These are phyloP conservation scores for Pogonocherus hispidulus DNA, from an alignment of 2,888 invertebrate species.

Conservation along the genomic window DNA sequence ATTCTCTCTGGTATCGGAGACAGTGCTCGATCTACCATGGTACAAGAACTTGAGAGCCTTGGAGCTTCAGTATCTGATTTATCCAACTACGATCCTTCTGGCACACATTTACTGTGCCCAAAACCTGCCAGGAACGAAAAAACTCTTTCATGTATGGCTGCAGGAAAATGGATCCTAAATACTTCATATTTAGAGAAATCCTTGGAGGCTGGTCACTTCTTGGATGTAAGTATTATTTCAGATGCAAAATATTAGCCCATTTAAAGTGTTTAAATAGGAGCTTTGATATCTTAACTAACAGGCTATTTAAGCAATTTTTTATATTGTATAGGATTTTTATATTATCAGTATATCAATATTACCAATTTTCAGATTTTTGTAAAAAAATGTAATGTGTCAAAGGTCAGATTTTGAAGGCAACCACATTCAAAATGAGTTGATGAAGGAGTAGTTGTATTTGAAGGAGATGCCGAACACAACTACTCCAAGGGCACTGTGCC, in stretches of 20 bases:
- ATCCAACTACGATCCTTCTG: constrained; percentile 72
- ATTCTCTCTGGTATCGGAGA: constrained; percentile 62
- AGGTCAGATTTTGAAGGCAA: too few relatives aligned
- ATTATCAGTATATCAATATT: too few relatives aligned
- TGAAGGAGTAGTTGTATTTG: too few relatives aligned
- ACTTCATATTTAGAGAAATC: constrained; percentile 82
- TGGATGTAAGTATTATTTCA: constrained; percentile 73
- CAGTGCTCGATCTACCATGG: constrained; percentile 46
- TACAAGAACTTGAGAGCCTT: constrained; percentile 56
- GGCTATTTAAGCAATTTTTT: too few relatives aligned
- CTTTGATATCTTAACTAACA: too few relatives aligned
- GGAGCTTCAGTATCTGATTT: constrained; percentile 77
- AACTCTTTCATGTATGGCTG: constrained; percentile 86
- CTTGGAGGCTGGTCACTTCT: constrained; percentile 73
- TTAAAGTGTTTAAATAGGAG: too few relatives aligned
- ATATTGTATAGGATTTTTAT: too few relatives aligned
- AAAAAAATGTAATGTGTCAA: too few relatives aligned
- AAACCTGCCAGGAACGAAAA: constrained; percentile 88
- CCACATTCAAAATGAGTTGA: too few relatives aligned
- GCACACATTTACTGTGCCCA: constrained; percentile 85
- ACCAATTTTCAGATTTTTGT: too few relatives aligned
- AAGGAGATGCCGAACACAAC: too few relatives aligned
- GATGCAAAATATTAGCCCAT: constrained; percentile 61
- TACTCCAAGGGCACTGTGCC: too few relatives aligned
- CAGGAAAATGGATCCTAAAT: constrained; percentile 92